Conservation (phyloP, 2,888 invertebrate species). For the Limenitis camilla region DNA sequence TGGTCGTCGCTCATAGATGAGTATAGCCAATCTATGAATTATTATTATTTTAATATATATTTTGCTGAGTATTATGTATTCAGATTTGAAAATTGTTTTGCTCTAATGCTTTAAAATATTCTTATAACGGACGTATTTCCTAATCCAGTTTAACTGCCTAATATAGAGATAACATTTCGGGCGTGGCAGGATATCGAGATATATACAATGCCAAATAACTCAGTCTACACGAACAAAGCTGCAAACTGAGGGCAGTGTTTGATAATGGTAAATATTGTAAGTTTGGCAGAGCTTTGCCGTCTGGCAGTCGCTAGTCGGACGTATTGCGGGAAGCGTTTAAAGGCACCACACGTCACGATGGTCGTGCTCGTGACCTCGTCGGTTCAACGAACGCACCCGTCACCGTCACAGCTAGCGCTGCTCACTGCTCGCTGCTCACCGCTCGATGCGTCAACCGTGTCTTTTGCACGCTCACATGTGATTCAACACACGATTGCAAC, state of each 20-base stretch:
- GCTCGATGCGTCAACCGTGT: slow-evolving; percentile 54
- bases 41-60: too few relatives aligned
- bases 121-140: too few relatives aligned
- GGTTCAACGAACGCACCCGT: slow-evolving; percentile 67
- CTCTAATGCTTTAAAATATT: too few relatives aligned
- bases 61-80: too few relatives aligned
- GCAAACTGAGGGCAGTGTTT: background rate
- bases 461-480: slow-evolving; percentile 26
- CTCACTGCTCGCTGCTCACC: slow-evolving; percentile 25
- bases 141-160: background rate
- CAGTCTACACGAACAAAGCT: slow-evolving; percentile 1
- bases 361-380: slow-evolving; percentile 71
- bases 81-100: too few relatives aligned
- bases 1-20: too few relatives aligned
- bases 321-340: slow-evolving; percentile 41
- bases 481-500: slow-evolving; percentile 7
- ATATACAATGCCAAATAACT: background rate
- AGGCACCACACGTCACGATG: slow-evolving; percentile 55
- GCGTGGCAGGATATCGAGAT: background rate
- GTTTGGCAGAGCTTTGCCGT: slow-evolving; percentile 11
- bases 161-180: background rate
- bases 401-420: slow-evolving; percentile 50
- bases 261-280: slow-evolving; percentile 12
- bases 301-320: slow-evolving; percentile 14
- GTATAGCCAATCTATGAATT: too few relatives aligned